Evolutionary conservation across 2,888 invertebrate genomes (phyloP).

Genomic region (Apotomis betuletana): DNA sequence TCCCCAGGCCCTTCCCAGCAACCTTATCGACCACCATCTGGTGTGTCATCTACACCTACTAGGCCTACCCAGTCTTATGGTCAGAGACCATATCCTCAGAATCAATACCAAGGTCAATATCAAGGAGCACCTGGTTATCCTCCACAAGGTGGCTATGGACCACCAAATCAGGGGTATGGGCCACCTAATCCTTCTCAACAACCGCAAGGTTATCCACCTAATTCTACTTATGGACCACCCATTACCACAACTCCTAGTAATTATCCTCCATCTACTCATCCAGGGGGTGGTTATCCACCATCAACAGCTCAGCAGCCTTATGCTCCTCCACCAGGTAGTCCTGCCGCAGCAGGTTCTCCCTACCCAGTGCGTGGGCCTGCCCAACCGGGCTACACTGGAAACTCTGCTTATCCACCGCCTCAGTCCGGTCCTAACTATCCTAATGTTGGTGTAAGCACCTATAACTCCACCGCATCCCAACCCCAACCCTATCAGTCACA

Average conservation of each 20-base stretch:
- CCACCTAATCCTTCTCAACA: constrained; percentile 85
- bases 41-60: constrained; percentile 81
- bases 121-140: constrained; percentile 85
- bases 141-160: constrained; percentile 87
- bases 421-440: constrained; percentile 76
- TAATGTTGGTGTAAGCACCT: constrained; percentile 77
- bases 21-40: constrained; percentile 77
- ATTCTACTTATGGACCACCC: constrained; percentile 85
- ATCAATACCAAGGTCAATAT: constrained; percentile 85
- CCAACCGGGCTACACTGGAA: constrained; percentile 77
- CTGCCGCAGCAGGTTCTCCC: constrained; percentile 72
- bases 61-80: constrained; percentile 87
- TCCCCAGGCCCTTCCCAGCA: constrained; percentile 74
- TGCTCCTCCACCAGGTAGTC: constrained; percentile 78
- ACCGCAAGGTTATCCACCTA: constrained; percentile 87
- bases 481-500: constrained; percentile 80
- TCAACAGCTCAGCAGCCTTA: constrained; percentile 77
- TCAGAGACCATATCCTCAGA: constrained; percentile 87
- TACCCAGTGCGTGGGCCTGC: constrained; percentile 74
- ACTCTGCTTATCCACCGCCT: constrained; percentile 75
- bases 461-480: constrained; percentile 76
- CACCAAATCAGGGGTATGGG: constrained; percentile 86
- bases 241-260: constrained; percentile 83
- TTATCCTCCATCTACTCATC: constrained; percentile 81
- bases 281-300: constrained; percentile 76